Base-by-base conservation (phyloP, 2,888 invertebrate genomes). In the Trypoxylon attenuatum region DNA sequence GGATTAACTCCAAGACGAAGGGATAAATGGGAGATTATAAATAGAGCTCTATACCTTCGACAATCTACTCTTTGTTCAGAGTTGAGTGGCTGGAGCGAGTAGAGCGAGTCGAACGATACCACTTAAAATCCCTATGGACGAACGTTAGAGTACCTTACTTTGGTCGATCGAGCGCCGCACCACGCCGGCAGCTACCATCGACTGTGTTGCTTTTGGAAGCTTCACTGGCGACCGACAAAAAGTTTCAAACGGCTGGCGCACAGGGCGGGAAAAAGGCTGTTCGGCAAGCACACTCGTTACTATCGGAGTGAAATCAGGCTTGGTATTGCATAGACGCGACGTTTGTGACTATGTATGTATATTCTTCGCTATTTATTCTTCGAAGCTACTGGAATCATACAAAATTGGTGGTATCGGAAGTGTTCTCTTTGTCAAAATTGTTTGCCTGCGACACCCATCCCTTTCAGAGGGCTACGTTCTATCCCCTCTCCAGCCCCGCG, bases 1-100 rank as follows among this genome's bases (percentile, higher is more conserved):
- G n/a, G 33, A 33, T 33, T 33, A 33, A 46, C 39, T n/a, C 27
- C 13, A 27, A 18, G 5, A 46, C 10, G 22, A 66, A 63, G 59
- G 67, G 70, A 69, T 13, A 75, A 76, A 74, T 71, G 73, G 73
- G 62, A 78, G 74, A 76, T 74, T 73, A 77, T 77, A 79, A 78
- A 79, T 74, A 74, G 67, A 57, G 65, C 47, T 70, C 72, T 77
- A 70, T 61, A 72, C 77, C 73, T 78, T 76, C 70, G 64, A 52
- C 63, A 69, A 23, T 41, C 72, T 71, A 73, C 71, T 72, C 76
- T 77, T 79, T 73, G 71, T 65, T 38, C 71, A 56, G 45, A 15
- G 21, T 22, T n/a, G 39, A 27, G 21, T 8, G 41, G 47, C 21
- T 25, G 6, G 10, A 18, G 55, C 45, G 22, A 21, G n/a, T 22